phyloP scores from a whole-genome alignment of 2,888 invertebrate genomes.

The Cheilosia scutellata region DNA sequence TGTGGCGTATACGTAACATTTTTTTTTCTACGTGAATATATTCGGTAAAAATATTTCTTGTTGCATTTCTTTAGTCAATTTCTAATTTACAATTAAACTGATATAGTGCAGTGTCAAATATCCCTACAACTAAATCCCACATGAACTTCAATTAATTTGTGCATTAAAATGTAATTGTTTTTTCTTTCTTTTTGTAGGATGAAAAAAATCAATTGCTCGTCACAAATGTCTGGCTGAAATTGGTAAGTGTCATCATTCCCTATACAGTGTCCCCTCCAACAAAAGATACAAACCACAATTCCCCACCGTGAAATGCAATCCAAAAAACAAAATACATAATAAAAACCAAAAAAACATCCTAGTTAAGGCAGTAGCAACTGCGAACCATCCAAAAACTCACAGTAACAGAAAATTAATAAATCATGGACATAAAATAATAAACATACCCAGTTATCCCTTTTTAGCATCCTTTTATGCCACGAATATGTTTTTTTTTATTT shows the following conservation, averaged over 20 bases:
- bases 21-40: not conserved
- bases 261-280: not conserved
- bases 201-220: slow-evolving; percentile 97
- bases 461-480: slow-evolving; percentile 60
- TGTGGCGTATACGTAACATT: slow-evolving; percentile 26
- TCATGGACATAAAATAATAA: slow-evolving; percentile 74
- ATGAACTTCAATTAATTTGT: not conserved
- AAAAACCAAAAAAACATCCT: slow-evolving; percentile 27
- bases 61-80: not conserved
- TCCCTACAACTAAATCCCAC: not conserved
- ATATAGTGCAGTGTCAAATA: slow-evolving; percentile 10
- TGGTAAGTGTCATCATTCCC: slow-evolving; percentile 79
- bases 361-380: slow-evolving; percentile 34
- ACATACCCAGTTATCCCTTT: slow-evolving; percentile 70
- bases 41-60: too few relatives aligned
- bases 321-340: slow-evolving; percentile 5
- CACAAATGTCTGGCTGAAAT: slow-evolving; percentile 96
- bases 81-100: slow-evolving; percentile 19
- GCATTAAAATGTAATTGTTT: slow-evolving; percentile 76
- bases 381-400: slow-evolving; percentile 10
- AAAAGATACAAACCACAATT: slow-evolving; percentile 34
- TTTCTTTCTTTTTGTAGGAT: slow-evolving; percentile 86
- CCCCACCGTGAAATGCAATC: slow-evolving; percentile 14
- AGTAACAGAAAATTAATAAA: slow-evolving; percentile 70
- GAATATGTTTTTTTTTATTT: slow-evolving; percentile 61